Evolutionary conservation across 2,113 vertebrate genomes (phyloP).

Genomic region (Brachypteracias leptosomus): DNA sequence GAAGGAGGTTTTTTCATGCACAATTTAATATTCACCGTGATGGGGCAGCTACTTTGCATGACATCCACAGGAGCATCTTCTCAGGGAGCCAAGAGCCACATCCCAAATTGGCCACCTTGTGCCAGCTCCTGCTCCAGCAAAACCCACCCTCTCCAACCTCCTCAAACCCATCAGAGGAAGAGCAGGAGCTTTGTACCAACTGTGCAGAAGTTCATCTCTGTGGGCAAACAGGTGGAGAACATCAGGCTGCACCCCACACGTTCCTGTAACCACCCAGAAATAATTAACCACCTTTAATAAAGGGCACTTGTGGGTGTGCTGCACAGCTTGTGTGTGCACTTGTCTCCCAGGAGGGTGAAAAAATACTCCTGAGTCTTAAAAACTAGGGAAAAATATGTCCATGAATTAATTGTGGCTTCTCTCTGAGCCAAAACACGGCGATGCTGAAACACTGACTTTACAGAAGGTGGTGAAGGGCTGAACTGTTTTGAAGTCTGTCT

Average conservation of each 20-base stretch:
- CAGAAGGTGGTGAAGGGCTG: not conserved
- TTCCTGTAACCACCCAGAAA: not conserved
- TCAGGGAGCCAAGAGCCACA: fast-evolving
- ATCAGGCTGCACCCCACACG: not conserved
- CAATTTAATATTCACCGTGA: not conserved
- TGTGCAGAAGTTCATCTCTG: not conserved
- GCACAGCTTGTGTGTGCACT: fast-evolving
- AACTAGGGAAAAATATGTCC: fast-evolving
- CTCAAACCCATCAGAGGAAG: fast-evolving
- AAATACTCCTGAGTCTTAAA: not conserved
- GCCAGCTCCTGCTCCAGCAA: not conserved
- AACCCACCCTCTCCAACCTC: not conserved
- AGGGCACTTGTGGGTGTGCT: not conserved
- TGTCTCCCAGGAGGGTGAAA: not conserved
- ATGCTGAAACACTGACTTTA: fast-evolving
- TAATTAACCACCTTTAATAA: not conserved
- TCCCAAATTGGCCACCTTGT: not conserved
- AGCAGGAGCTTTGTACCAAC: not conserved
- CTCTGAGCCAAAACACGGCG: fast-evolving
- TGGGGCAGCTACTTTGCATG: not conserved
- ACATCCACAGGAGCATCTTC: not conserved
- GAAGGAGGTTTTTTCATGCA: fast-evolving
- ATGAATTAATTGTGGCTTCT: fast-evolving
- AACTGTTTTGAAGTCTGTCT: not conserved
- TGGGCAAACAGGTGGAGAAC: fast-evolving